phyloP scores from a whole-genome alignment of 2,888 invertebrate species.

The Agrenia bidenticulata region DNA sequence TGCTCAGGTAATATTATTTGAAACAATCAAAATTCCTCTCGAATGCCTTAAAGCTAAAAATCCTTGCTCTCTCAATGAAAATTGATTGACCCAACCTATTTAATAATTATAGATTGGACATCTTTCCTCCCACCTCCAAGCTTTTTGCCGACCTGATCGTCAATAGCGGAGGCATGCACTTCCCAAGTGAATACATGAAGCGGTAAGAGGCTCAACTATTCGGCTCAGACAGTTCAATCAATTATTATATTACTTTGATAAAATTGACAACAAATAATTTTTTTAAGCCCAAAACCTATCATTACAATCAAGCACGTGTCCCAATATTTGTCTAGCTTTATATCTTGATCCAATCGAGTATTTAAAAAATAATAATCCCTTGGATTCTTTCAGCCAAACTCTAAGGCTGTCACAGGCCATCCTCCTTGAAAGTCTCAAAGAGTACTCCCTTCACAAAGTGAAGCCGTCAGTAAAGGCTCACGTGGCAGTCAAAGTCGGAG shows the following conservation, averaged over 20 bases:
- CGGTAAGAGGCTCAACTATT: too few relatives aligned
- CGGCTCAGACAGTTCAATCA: too few relatives aligned
- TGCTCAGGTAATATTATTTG: slow-evolving; percentile 14
- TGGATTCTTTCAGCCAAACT: too few relatives aligned
- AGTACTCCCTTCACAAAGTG: neutral
- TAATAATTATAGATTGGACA: slow-evolving; percentile 23
- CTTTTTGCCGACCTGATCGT: slow-evolving; percentile 17
- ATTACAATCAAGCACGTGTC: too few relatives aligned
- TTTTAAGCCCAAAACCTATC: too few relatives aligned
- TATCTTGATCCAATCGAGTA: too few relatives aligned
- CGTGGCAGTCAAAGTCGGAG: slow-evolving; percentile 2
- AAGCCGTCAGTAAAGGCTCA: slow-evolving; percentile 7
- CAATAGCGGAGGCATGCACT: neutral
- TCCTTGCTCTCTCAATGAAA: too few relatives aligned
- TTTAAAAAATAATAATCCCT: too few relatives aligned
- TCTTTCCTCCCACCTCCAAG: slow-evolving; percentile 25
- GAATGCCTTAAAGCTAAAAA: slow-evolving; percentile 3
- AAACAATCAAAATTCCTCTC: neutral
- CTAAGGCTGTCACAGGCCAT: neutral
- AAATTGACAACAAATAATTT: too few relatives aligned
- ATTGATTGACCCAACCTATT: neutral
- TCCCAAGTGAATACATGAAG: too few relatives aligned
- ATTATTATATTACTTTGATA: too few relatives aligned
- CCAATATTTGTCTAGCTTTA: too few relatives aligned
- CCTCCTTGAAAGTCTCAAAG: neutral